A percentile compares a stretch with the other conserved stretches of the same genome.
These are phyloP conservation scores for Drosophila falleni DNA, from an alignment of 2,888 invertebrate genomes.

Conservation along the genomic window DNA sequence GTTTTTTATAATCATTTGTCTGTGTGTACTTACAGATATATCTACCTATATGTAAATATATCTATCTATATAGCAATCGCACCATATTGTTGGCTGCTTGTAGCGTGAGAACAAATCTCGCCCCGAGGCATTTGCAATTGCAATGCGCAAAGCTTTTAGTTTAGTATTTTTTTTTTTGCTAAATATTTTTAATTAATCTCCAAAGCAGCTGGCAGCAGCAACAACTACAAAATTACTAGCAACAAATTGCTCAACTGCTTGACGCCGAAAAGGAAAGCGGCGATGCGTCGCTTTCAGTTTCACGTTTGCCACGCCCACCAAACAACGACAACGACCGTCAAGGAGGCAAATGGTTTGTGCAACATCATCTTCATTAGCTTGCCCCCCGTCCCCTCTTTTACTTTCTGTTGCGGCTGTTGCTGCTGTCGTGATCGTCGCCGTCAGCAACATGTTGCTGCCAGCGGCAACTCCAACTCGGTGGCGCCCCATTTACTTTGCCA, in stretches of 20 bases:
- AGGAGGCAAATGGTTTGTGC: conserved; percentile 55
- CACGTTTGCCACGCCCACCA: conserved; percentile 63
- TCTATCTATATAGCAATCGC: conserved; percentile 10
- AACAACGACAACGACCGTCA: conserved; percentile 57
- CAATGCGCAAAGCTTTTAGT: conserved; percentile 38
- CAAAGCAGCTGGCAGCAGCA: conserved; percentile 39
- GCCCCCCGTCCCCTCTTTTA: background rate
- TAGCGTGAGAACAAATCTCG: conserved; percentile 71
- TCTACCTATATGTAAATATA: conserved; percentile 9
- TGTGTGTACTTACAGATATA: background rate
- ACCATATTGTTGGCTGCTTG: conserved; percentile 18
- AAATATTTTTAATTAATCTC: conserved; percentile 40
- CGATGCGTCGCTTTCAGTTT: conserved; percentile 65
- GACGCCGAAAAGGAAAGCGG: conserved; percentile 67
- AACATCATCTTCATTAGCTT: conserved; percentile 77
- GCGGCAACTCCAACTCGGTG: conserved; percentile 7
- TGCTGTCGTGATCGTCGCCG: conserved; percentile 20
- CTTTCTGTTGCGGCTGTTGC: conserved; percentile 4
- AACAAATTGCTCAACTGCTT: conserved; percentile 42
- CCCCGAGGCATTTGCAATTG: conserved; percentile 37
- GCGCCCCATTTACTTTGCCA: conserved; percentile 12
- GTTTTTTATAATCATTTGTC: conserved; percentile 48
- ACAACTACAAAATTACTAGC: background rate
- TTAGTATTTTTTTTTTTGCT: conserved; percentile 9
- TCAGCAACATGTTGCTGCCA: conserved; percentile 56